phyloP scores from a whole-genome alignment of 2,888 invertebrate species.

The Hermaeophaga mercurialis region DNA sequence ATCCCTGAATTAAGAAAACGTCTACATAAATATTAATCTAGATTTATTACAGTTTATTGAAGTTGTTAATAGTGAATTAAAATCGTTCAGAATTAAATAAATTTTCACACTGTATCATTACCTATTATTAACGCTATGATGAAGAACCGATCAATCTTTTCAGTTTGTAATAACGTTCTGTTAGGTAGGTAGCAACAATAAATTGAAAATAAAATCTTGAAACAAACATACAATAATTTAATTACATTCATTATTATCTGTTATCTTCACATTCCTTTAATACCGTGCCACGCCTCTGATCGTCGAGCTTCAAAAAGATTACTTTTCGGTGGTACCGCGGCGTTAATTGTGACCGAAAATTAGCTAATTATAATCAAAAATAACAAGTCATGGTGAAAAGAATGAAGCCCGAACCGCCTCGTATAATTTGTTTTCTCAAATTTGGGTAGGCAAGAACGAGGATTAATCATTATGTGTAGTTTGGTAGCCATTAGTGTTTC shows the following conservation, averaged over 20 bases:
- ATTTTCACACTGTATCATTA: too few species aligned
- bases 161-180: neutral
- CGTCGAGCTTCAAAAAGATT: constrained; percentile 15
- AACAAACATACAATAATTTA: constrained; percentile 14
- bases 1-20: too few species aligned
- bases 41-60: too few species aligned
- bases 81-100: too few species aligned
- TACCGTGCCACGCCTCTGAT: constrained; percentile 19
- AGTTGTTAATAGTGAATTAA: too few species aligned
- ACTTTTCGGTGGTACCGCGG: constrained; percentile 30
- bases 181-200: constrained; percentile 3
- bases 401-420: constrained; percentile 38
- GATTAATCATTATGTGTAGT: constrained; percentile 36
- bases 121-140: neutral
- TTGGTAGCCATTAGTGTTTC: constrained; percentile 30
- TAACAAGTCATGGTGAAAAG: constrained; percentile 39
- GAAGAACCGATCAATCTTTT: constrained; percentile 1
- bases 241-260: constrained; percentile 15
- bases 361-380: constrained; percentile 41
- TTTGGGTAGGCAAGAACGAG: constrained; percentile 23
- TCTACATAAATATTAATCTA: too few species aligned
- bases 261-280: constrained; percentile 13
- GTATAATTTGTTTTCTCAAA: constrained; percentile 39
- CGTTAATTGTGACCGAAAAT: constrained; percentile 40
- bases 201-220: constrained; percentile 9